Evolutionary conservation across 2,888 invertebrate genomes (phyloP).

Genomic region (Eupeodes luniger): DNA sequence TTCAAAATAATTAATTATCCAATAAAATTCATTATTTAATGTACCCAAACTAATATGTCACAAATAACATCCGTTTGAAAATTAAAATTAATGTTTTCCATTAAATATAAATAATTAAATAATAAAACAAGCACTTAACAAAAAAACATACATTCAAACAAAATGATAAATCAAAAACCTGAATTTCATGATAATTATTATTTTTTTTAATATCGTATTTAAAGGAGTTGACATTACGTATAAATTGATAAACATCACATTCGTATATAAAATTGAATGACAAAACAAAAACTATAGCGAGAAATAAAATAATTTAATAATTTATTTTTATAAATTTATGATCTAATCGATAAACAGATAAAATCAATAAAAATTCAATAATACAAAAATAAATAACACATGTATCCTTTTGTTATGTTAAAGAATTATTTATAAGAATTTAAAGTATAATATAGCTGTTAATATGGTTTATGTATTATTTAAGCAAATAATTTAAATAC

Average conservation of each 20-base stretch:
- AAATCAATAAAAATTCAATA: not conserved
- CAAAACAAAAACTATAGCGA: not conserved
- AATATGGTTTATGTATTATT: no score
- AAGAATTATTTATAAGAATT: no score
- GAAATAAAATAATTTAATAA: not conserved
- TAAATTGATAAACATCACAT: not conserved
- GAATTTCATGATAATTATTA: slow-evolving; percentile 14
- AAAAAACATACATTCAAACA: not conserved
- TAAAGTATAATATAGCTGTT: no score
- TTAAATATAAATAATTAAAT: slow-evolving; percentile 25
- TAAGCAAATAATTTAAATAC: no score
- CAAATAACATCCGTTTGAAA: not conserved
- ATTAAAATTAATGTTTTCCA: slow-evolving; percentile 12
- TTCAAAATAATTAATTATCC: slow-evolving; percentile 9
- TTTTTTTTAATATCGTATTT: not conserved
- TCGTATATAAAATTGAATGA: slow-evolving; percentile 5
- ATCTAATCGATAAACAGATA: no score
- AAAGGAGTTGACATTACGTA: not conserved
- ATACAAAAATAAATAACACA: not conserved
- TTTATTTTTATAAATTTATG: not conserved
- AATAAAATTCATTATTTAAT: not conserved
- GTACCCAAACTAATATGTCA: not conserved
- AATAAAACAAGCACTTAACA: slow-evolving; percentile 24
- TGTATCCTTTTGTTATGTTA: slow-evolving; percentile 3
- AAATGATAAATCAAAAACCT: not conserved